Conservation (phyloP, 2,797 vertebrate genomes). For the Scomberomorus guttatus region DNA sequence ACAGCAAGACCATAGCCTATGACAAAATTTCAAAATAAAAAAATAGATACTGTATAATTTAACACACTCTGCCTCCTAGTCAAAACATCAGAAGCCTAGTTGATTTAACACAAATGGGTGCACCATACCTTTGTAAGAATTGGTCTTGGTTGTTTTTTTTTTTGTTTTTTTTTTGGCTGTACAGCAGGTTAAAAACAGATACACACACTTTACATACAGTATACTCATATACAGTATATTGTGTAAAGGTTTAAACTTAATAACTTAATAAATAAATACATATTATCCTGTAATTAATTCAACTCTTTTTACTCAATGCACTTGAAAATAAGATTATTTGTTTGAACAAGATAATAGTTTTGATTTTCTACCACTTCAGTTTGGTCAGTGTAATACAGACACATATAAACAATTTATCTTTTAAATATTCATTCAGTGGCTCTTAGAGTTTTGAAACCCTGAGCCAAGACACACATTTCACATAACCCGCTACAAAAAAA, state of each 20-base stretch:
- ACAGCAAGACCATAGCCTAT: constrained; percentile 85
- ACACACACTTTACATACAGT: constrained; percentile 77
- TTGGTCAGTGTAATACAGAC: constrained; percentile 71
- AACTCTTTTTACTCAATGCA: constrained; percentile 60
- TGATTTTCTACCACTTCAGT: constrained; percentile 61
- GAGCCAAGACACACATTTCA: constrained; percentile 52
- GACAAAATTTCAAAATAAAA: constrained; percentile 87
- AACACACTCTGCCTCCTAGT: constrained; percentile 76
- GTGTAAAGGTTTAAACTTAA: constrained; percentile 72
- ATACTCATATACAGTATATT: constrained; percentile 75
- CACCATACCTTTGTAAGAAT: constrained; percentile 63
- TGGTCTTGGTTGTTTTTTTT: constrained; percentile 50
- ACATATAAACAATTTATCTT: constrained; percentile 40
- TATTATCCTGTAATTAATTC: constrained; percentile 66
- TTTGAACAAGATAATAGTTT: constrained; percentile 56
- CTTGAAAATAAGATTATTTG: constrained; percentile 59
- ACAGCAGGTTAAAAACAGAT: constrained; percentile 79
- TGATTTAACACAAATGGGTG: constrained; percentile 75
- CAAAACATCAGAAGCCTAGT: constrained; percentile 80
- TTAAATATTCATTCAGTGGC: constrained; percentile 49
- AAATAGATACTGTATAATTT: constrained; percentile 82
- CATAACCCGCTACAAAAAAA: constrained; percentile 51
- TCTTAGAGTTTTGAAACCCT: constrained; percentile 51
- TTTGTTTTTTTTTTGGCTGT: constrained; percentile 62
- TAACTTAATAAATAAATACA: constrained; percentile 81